phyloP scores from a whole-genome alignment of 2,797 vertebrate genomes.

The Lepilemur ruficaudatus region DNA sequence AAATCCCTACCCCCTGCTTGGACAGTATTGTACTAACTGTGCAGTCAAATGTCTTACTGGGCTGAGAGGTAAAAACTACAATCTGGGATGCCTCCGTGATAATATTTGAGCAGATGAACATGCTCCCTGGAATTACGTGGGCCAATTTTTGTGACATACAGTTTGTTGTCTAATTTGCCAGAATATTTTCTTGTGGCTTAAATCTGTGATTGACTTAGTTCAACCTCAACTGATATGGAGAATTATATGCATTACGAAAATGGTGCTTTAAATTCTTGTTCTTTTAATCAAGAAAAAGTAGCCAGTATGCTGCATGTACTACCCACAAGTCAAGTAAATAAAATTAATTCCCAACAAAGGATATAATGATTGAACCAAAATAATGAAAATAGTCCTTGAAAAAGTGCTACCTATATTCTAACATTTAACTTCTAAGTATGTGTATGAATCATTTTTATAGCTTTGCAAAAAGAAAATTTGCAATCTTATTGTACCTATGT shows the following conservation, averaged over 20 bases:
- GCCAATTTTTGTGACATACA: not conserved
- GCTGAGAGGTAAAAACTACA: not conserved
- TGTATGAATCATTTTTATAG: not conserved
- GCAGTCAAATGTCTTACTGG: constrained; percentile 40
- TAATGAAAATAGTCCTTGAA: not conserved
- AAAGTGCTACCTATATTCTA: not conserved
- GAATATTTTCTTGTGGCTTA: constrained; percentile 19
- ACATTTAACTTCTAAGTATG: not conserved
- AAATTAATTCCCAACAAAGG: not conserved
- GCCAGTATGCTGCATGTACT: not conserved
- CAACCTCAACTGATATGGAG: not conserved
- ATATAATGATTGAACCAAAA: not conserved
- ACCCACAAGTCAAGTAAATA: not conserved
- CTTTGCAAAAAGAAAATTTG: not conserved
- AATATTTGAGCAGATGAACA: constrained; percentile 39
- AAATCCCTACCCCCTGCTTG: constrained; percentile 28
- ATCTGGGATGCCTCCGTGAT: not conserved
- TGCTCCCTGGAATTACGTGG: accelerated
- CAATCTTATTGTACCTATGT: not conserved
- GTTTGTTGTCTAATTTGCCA: not conserved
- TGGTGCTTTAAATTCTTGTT: not conserved
- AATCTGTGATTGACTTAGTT: constrained; percentile 8
- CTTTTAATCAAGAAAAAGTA: not conserved
- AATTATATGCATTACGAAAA: not conserved
- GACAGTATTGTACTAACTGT: not conserved